Evolutionary conservation across 2,113 vertebrate species (phyloP).

Genomic region (Sclerurus mexicanus): DNA sequence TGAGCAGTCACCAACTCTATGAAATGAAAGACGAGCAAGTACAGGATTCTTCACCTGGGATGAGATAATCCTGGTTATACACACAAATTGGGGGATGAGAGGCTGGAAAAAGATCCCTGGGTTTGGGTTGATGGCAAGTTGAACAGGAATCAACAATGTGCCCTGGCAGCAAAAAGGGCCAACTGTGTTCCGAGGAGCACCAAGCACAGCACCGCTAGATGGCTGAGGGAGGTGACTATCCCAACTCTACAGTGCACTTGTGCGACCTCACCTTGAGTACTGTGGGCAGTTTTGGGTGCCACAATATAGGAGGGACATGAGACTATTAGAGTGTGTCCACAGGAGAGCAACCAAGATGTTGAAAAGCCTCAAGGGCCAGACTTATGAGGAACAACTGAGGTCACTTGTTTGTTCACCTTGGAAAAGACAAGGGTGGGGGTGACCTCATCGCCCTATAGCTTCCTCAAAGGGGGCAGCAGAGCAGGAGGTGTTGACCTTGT

Average conservation of each 20-base stretch:
- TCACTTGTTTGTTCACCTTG: not conserved
- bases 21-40: not conserved
- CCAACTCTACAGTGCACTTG: not conserved
- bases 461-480: not conserved
- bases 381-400: rapidly evolving
- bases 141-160: not conserved
- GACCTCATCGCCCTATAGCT: not conserved
- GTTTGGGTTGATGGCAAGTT: not conserved
- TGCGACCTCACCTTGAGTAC: not conserved
- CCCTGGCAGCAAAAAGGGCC: not conserved
- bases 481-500: not conserved
- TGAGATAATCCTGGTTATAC: not conserved
- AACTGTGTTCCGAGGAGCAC: not conserved
- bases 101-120: not conserved
- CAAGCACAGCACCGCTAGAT: not conserved
- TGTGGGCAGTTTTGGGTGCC: not conserved
- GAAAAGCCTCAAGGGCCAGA: not conserved
- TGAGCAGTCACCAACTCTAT: not conserved
- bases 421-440: not conserved
- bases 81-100: not conserved
- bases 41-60: not conserved
- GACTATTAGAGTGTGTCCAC: not conserved
- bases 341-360: not conserved
- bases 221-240: not conserved
- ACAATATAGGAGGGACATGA: not conserved